Conservation (phyloP, 2,113 vertebrate species). For the Oncorhynchus masou region DNA sequence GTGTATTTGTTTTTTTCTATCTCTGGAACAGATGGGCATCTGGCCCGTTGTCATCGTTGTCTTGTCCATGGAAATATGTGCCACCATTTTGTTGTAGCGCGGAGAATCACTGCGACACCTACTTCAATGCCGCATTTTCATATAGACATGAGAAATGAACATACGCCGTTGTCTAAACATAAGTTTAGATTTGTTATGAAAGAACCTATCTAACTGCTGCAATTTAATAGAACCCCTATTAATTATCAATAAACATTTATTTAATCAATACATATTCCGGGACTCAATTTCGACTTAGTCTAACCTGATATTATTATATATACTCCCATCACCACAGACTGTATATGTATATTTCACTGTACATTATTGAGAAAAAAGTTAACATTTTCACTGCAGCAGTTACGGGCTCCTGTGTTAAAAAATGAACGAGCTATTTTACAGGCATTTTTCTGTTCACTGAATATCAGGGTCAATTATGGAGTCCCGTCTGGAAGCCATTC, state of each 20-base stretch:
- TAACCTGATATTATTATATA: too few relatives aligned
- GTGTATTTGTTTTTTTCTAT: neutral
- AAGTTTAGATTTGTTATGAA: too few relatives aligned
- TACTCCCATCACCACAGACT: too few relatives aligned
- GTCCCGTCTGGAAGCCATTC: slow-evolving; percentile 68
- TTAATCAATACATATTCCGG: too few relatives aligned
- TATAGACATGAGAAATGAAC: neutral
- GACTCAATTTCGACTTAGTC: too few relatives aligned
- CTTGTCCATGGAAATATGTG: neutral
- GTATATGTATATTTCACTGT: too few relatives aligned
- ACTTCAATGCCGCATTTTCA: neutral
- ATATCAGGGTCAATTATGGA: slow-evolving; percentile 75
- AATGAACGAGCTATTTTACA: neutral
- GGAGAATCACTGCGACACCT: neutral
- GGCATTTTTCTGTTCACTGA: slow-evolving; percentile 71
- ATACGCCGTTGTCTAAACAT: neutral
- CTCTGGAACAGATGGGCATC: neutral
- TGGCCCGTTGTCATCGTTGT: neutral
- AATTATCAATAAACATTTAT: too few relatives aligned
- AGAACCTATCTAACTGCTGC: too few relatives aligned
- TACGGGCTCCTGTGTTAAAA: too few relatives aligned
- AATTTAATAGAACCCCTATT: too few relatives aligned
- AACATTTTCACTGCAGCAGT: too few relatives aligned
- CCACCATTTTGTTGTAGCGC: neutral
- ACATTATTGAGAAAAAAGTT: too few relatives aligned